Percentiles rank a stretch among this genome's conserved stretches.
Conservation (phyloP, 2,797 vertebrate genomes). For the Macropus fuliginosus region DNA sequence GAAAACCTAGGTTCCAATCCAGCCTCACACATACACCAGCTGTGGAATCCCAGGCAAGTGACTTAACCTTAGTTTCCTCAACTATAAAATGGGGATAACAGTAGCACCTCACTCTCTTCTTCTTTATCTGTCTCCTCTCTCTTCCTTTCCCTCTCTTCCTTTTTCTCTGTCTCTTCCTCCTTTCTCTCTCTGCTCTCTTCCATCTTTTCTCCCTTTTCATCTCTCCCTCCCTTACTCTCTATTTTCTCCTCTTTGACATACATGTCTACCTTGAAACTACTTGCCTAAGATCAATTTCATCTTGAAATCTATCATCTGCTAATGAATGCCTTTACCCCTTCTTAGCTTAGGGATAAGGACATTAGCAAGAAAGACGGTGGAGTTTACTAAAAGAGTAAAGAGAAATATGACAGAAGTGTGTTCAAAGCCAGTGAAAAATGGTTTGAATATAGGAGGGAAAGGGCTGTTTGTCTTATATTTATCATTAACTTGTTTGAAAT, state of each 20-base stretch:
- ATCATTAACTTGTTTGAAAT: constrained; percentile 63
- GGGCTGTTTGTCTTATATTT: constrained; percentile 18
- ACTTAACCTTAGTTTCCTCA: not conserved
- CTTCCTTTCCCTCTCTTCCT: not conserved
- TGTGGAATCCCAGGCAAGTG: not conserved
- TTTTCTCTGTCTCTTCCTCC: not conserved
- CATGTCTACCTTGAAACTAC: not conserved
- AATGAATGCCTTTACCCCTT: constrained; percentile 15
- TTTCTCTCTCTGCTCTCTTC: no score
- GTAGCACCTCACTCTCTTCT: not conserved
- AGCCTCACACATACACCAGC: not conserved
- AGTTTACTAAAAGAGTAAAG: constrained; percentile 10
- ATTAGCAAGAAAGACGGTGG: constrained; percentile 13
- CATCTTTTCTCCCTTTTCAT: not conserved
- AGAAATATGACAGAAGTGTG: not conserved
- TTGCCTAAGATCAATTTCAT: not conserved
- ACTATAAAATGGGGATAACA: not conserved
- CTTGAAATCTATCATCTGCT: not conserved
- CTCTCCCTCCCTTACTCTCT: not conserved
- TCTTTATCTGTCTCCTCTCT: no score
- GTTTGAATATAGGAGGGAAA: not conserved
- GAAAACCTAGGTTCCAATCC: not conserved
- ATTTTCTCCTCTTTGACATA: not conserved
- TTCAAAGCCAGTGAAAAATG: constrained; percentile 12
- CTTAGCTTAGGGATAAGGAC: not conserved